Evolutionary conservation across 2,888 invertebrate genomes (phyloP).

Genomic region (Drosophila meridionalis): DNA sequence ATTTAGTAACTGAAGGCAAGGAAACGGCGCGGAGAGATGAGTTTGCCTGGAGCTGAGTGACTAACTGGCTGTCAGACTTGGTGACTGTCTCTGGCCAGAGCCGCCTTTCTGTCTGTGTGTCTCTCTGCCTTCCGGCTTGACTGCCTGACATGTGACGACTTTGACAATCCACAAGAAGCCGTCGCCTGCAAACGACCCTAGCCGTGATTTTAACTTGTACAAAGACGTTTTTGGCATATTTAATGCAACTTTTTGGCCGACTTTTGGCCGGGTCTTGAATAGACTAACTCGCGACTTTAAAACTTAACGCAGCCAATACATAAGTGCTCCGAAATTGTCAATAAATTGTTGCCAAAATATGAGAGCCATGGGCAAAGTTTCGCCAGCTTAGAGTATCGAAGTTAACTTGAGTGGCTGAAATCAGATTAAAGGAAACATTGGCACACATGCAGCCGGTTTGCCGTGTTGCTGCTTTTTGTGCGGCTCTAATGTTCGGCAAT

Average conservation of each 20-base stretch:
- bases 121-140: slow-evolving; percentile 30
- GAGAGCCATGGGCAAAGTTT: slow-evolving; percentile 65
- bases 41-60: slow-evolving; percentile 63
- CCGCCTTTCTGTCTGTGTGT: slow-evolving; percentile 11
- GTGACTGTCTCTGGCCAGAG: slow-evolving; percentile 27
- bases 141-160: slow-evolving; percentile 57
- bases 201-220: slow-evolving; percentile 52
- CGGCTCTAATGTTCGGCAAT: slow-evolving; percentile 34
- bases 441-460: slow-evolving; percentile 44
- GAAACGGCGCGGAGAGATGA: slow-evolving; percentile 23
- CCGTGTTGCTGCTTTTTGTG: background rate
- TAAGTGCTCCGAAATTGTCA: slow-evolving; percentile 42
- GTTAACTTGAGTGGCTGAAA: slow-evolving; percentile 73
- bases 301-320: slow-evolving; percentile 33
- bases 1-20: background rate
- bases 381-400: slow-evolving; percentile 43
- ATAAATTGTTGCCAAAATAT: slow-evolving; percentile 66
- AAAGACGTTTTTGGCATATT: slow-evolving; percentile 62
- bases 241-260: slow-evolving; percentile 59
- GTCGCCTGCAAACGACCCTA: slow-evolving; percentile 21
- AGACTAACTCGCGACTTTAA: slow-evolving; percentile 51
- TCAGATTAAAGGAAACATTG: slow-evolving; percentile 73
- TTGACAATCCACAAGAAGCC: slow-evolving; percentile 55
- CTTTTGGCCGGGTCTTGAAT: slow-evolving; percentile 49
- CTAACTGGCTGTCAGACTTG: slow-evolving; percentile 47